A percentile compares a stretch with the other conserved stretches of the same genome.
These are phyloP conservation scores for Esperia sulphurella DNA, from an alignment of 2,888 invertebrate genomes.

Conservation along the genomic window DNA sequence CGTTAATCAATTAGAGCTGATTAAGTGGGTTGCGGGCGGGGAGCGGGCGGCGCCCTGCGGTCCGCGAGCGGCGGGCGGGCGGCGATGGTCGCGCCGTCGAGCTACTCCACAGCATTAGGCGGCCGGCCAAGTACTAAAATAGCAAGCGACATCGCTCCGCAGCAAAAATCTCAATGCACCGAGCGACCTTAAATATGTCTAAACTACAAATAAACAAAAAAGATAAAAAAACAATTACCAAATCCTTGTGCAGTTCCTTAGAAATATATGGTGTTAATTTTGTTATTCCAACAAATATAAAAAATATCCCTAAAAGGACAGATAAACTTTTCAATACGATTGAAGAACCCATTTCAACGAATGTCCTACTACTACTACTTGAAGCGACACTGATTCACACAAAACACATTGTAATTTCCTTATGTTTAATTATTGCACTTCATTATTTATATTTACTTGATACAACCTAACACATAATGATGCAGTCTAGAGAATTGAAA, in stretches of 20 bases:
- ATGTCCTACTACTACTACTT: slow-evolving; percentile 14
- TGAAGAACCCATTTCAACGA: slow-evolving; percentile 76
- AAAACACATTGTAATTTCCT: slow-evolving; percentile 5
- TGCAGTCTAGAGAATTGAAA: background rate
- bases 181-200: slow-evolving; percentile 48
- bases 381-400: slow-evolving; percentile 28
- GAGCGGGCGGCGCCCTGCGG: background rate
- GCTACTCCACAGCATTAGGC: slow-evolving; percentile 68
- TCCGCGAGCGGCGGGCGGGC: slow-evolving; percentile 1
- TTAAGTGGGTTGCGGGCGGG: slow-evolving; percentile 6
- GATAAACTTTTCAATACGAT: slow-evolving; percentile 95
- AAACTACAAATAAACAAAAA: slow-evolving; percentile 13
- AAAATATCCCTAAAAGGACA: slow-evolving; percentile 94
- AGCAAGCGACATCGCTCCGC: slow-evolving; percentile 63
- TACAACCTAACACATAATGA: background rate
- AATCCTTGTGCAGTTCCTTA: slow-evolving; percentile 96
- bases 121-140: slow-evolving; percentile 76
- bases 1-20: slow-evolving; percentile 12
- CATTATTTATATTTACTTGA: background rate
- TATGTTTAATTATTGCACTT: background rate
- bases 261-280: slow-evolving; percentile 95
- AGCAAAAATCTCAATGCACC: slow-evolving; percentile 66
- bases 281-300: slow-evolving; percentile 95
- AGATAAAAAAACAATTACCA: slow-evolving; percentile 85
- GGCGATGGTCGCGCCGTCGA: slow-evolving; percentile 42